These are phyloP conservation scores for Eurytemora carolleeae DNA, from an alignment of 1,140 invertebrate genomes.

Conservation along the genomic window DNA sequence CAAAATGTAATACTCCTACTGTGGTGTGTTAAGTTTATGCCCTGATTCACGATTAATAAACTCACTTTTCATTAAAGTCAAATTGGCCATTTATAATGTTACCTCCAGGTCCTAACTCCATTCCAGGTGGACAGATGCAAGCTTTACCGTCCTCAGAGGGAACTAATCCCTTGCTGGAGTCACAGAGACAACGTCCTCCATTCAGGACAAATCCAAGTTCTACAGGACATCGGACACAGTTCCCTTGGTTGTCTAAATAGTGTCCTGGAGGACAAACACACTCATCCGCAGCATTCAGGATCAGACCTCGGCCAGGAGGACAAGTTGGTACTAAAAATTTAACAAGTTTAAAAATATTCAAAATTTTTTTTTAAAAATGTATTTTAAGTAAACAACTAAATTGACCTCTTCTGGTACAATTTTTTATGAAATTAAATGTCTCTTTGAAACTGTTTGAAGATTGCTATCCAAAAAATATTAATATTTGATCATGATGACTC, in stretches of 20 bases:
- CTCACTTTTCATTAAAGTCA: too few relatives aligned
- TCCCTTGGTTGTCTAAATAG: slow-evolving; percentile 37
- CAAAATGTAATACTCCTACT: too few relatives aligned
- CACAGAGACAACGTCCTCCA: slow-evolving; percentile 56
- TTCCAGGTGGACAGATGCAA: slow-evolving; percentile 47
- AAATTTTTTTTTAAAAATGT: too few relatives aligned
- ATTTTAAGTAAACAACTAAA: too few relatives aligned
- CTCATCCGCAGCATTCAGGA: slow-evolving; percentile 42
- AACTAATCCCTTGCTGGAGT: slow-evolving; percentile 36
- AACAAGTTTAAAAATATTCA: slow-evolving; percentile 22
- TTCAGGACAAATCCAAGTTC: slow-evolving; percentile 39
- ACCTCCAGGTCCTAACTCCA: background rate
- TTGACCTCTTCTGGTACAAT: too few relatives aligned
- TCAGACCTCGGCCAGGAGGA: slow-evolving; percentile 44
- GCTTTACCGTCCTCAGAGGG: slow-evolving; percentile 49
- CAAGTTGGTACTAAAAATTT: slow-evolving; percentile 42
- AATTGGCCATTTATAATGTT: too few relatives aligned
- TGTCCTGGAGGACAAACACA: slow-evolving; percentile 50
- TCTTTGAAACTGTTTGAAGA: too few relatives aligned
- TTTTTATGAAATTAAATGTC: too few relatives aligned
- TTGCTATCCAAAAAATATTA: too few relatives aligned
- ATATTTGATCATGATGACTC: slow-evolving; percentile 23
- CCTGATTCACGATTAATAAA: too few relatives aligned
- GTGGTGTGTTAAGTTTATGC: too few relatives aligned
- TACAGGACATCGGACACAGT: slow-evolving; percentile 35